Evolutionary conservation across 2,113 vertebrate species (phyloP).

Genomic region (Electrona antarctica): DNA sequence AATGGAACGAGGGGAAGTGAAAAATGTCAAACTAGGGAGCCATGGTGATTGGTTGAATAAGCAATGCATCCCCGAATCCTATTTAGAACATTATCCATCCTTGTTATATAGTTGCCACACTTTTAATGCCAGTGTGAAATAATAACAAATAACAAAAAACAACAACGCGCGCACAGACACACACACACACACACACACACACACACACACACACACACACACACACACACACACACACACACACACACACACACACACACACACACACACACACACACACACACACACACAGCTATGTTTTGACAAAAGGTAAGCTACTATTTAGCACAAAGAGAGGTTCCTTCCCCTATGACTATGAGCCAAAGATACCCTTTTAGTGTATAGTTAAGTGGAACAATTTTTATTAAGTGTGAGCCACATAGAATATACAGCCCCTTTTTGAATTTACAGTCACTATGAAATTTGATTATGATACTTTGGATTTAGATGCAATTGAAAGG

Average conservation of each 20-base stretch:
- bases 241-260: too few relatives aligned
- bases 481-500: conserved; percentile 42
- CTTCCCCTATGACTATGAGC: too few relatives aligned
- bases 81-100: conserved; percentile 63
- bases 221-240: too few relatives aligned
- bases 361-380: too few relatives aligned
- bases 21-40: conserved; percentile 76
- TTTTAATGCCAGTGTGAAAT: conserved; percentile 24
- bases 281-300: too few relatives aligned
- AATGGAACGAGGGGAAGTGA: conserved; percentile 32
- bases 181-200: too few relatives aligned
- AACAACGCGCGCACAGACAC: too few relatives aligned
- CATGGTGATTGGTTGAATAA: conserved; percentile 80
- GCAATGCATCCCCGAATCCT: conserved; percentile 64
- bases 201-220: too few relatives aligned
- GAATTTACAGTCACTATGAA: conserved; percentile 33
- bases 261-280: too few relatives aligned
- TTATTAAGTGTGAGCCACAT: conserved; percentile 8
- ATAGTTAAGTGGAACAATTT: too few relatives aligned
- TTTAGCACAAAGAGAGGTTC: too few relatives aligned
- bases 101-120: conserved; percentile 39
- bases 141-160: conserved; percentile 8
- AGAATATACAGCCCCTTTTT: conserved; percentile 23
- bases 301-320: too few relatives aligned
- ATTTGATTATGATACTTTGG: conserved; percentile 47